These are phyloP conservation scores for Catamblyrhynchus diadema DNA, from an alignment of 2,797 vertebrate genomes.

Conservation along the genomic window DNA sequence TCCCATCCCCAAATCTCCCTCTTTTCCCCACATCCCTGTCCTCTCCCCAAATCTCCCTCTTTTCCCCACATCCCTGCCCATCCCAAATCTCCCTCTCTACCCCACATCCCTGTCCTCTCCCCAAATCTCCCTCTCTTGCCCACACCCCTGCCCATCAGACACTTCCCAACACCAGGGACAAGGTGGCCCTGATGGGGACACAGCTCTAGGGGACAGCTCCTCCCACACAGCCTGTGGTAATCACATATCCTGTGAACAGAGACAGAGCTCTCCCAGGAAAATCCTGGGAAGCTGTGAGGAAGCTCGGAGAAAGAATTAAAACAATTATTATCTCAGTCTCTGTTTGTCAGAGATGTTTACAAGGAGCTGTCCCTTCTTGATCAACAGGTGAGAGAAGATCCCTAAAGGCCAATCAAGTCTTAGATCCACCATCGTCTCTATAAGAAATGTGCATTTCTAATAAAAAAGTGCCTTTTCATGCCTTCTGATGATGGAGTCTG, in stretches of 20 bases:
- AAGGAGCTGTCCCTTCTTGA: not conserved
- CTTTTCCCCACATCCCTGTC: no score
- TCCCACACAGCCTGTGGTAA: not conserved
- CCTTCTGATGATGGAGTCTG: not conserved
- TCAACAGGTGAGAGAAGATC: not conserved
- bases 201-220: not conserved
- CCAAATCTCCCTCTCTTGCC: not conserved
- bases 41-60: no score
- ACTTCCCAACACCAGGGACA: rapidly evolving
- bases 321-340: not conserved
- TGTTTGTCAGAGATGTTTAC: no score
- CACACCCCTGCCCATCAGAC: not conserved
- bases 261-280: no score
- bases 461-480: not conserved
- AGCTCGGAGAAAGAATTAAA: not conserved
- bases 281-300: no score
- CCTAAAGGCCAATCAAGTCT: not conserved
- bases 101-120: not conserved
- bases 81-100: not conserved
- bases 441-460: not conserved
- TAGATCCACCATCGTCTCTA: not conserved
- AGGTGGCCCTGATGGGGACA: not conserved
- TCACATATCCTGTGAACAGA: not conserved
- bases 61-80: no score
- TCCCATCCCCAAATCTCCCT: no score